Evolutionary conservation across 2,797 vertebrate species (phyloP), one percentile per base, ranked within the genome.

Genomic region (Mastacembelus armatus): DNA sequence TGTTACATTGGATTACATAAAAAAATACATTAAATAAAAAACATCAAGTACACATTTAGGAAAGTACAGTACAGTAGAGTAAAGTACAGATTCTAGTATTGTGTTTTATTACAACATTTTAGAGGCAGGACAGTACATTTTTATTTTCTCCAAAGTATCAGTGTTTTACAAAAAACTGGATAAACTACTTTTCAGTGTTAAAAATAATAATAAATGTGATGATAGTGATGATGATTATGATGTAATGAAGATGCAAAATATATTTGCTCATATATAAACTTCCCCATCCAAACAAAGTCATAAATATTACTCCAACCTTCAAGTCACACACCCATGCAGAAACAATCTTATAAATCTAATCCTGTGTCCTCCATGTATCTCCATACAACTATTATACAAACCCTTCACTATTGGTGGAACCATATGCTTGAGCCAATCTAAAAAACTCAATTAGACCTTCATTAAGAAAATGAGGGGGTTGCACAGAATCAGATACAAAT

Each of bases 381-480:
- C 55, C 71, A 85, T 80, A 71, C 76, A 75, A 63, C 71, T 62
- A 71, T 85, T 66, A 80, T 26, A 66, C 72, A 59, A 65, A 63
- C 30, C 38, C 60, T 50, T 63, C 55, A 65, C 67, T 74, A 64
- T 76, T 77, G 72, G 74, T 78, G 49, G 66, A 38, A 74, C 89
- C 90, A 89, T 88, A 90, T 90, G 88, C 84, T 90, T 85, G 54
- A 79, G 71, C 83, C 86, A 84, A 80, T 81, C 78, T 67, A 86
- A 87, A 86, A 90, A 89, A 84, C 85, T 81, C 88, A 91, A 91
- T 93, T 90, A 91, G 88, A 85, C 73, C 83, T 85, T 92, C 87
- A 91, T 92, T 91, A 90, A 83, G 88, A 91, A 90, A 91, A 91
- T 87, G 88, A 92, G 88, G 86, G 91, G 89, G 90, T 88, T 90